Base-by-base conservation (phyloP, 1,140 invertebrate species). In the Macrotrachela quadricornifera region DNA sequence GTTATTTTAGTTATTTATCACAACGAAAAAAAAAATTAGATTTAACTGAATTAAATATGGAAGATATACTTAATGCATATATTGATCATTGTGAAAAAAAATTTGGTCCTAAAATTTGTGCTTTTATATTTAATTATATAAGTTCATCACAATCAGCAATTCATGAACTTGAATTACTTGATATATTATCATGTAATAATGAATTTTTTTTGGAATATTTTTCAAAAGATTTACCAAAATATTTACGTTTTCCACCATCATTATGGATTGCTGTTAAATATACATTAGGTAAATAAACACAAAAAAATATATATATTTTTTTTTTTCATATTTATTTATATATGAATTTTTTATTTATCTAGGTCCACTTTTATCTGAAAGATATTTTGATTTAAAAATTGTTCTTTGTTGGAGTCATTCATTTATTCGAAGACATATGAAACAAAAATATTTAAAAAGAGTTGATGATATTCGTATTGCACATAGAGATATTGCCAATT, bases 161-260 rank as follows among this genome's bases (percentile, higher is more conserved):
- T 1, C 49, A 62, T 12, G 65, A 67, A 58, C 50, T 57, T 21
- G 64, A 67, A 45, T 47, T 67, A 16, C 51, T 59, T n/a, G 59
- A 63, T 38, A 37, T 65, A 9, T 45, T 64, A 12, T 55, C 60
- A 8, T 60, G 59, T 36, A 56, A 57, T 49, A 58, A 56, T 49
- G 48, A 52, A 36, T 44, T 53, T 37, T 46, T 58, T 17, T 44
- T 43, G 9, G 49, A 57, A 18, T 57, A 38, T 21, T 57, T 42
- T 21, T 15, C 43, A 1, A 49, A 40, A 36, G 45, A 53, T 15
- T 48, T 11, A 51, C 59, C 52, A 55, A 50, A 12, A 45, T 56
- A 46, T 13, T 44, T 40, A 49, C 56, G 40, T 57, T 61, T 58
- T 57, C 60, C 17, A 14, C 54, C 1, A 49, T 46, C n/a, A 16